These are phyloP conservation scores for Garrulus glandarius DNA, from an alignment of 2,797 vertebrate species.

Conservation along the genomic window DNA sequence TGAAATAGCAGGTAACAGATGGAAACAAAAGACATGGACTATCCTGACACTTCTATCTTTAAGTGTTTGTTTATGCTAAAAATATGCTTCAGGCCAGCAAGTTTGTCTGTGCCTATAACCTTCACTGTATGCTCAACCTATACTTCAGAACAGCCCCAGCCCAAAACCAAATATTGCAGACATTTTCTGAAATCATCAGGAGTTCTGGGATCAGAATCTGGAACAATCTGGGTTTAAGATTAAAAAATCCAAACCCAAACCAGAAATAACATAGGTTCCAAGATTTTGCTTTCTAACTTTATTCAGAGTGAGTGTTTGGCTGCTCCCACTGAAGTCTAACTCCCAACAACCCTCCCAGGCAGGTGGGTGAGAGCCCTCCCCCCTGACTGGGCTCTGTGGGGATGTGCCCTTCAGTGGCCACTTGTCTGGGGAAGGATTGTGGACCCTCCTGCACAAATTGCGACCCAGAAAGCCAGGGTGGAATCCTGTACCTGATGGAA, in stretches of 20 bases:
- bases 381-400: not conserved
- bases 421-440: not conserved
- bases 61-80: constrained; percentile 80
- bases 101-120: constrained; percentile 37
- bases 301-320: not conserved
- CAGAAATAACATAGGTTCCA: not conserved
- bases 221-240: not conserved
- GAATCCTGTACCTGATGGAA: not conserved
- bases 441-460: not conserved
- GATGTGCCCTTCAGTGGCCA: not conserved
- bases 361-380: not conserved
- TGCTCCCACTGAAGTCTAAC: not conserved
- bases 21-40: constrained; percentile 69
- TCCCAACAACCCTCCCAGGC: not conserved
- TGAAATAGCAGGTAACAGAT: constrained; percentile 67
- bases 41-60: constrained; percentile 76
- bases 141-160: not conserved
- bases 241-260: not conserved
- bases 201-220: not conserved
- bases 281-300: not conserved
- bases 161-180: not conserved
- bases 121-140: not conserved
- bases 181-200: not conserved
- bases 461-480: not conserved
- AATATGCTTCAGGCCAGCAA: constrained; percentile 65